Evolutionary conservation across 2,113 vertebrate genomes (phyloP).

Genomic region (Oryzias celebensis): DNA sequence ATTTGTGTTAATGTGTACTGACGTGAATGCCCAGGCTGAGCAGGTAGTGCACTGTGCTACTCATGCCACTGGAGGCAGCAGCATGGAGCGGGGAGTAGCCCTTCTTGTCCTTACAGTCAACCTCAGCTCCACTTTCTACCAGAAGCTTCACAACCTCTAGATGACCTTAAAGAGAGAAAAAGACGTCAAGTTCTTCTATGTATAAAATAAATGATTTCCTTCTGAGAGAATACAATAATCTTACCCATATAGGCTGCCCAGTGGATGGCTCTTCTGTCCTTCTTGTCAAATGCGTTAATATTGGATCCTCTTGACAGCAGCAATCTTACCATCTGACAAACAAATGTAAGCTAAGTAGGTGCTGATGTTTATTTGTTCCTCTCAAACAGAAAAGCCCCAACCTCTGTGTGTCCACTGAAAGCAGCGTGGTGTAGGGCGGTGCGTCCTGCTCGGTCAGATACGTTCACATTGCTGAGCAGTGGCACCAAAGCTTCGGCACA

Average conservation of each 20-base stretch:
- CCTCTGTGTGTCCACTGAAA: conserved; percentile 95
- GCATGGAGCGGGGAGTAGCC: conserved; percentile 94
- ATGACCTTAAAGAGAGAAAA: conserved; percentile 80
- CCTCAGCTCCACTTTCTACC: conserved; percentile 91
- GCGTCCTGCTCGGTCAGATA: conserved; percentile 92
- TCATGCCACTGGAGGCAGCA: conserved; percentile 96
- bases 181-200: neutral
- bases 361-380: neutral
- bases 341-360: conserved; percentile 1
- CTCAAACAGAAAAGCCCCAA: conserved; percentile 46
- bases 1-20: conserved; percentile 53
- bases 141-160: conserved; percentile 93
- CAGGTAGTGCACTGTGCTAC: conserved; percentile 93
- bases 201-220: neutral
- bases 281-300: conserved; percentile 98
- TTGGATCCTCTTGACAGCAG: conserved; percentile 96
- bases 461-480: conserved; percentile 93
- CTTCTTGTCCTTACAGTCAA: conserved; percentile 97
- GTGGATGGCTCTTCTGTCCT: conserved; percentile 94
- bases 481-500: conserved; percentile 94
- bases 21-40: conserved; percentile 93
- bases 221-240: conserved; percentile 6
- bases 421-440: conserved; percentile 95
- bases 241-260: conserved; percentile 99
- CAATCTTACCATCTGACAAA: conserved; percentile 91